Evolutionary conservation across 2,888 invertebrate species (phyloP).

Genomic region (Thecocarcelia acutangulata): DNA sequence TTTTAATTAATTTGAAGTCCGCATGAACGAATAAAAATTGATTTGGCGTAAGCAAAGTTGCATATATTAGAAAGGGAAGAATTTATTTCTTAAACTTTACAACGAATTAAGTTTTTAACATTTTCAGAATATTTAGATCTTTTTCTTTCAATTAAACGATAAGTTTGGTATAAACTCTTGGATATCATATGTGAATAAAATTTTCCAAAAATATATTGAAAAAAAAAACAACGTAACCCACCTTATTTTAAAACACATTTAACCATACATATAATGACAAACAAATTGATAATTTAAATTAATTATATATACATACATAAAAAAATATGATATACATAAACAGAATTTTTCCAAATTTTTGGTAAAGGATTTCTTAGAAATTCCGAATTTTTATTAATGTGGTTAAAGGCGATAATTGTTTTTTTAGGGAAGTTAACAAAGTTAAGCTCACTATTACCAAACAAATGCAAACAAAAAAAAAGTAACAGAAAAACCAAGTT

Average conservation of each 20-base stretch:
- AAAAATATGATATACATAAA: conserved; percentile 11
- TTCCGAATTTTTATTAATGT: conserved; percentile 62
- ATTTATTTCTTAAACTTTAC: conserved; percentile 45
- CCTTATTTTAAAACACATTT: conserved; percentile 67
- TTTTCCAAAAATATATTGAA: conserved; percentile 45
- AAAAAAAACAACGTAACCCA: conserved; percentile 63
- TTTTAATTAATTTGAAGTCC: too few species aligned
- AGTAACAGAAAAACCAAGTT: conserved; percentile 43
- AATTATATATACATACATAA: conserved; percentile 9
- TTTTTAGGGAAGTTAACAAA: conserved; percentile 70
- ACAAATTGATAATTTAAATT: conserved; percentile 50
- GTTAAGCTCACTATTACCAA: conserved; percentile 67
- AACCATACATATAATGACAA: conserved; percentile 45
- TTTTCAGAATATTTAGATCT: conserved; percentile 70
- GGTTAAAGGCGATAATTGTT: conserved; percentile 64
- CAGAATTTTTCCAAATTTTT: conserved; percentile 50
- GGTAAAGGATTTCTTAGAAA: conserved; percentile 66
- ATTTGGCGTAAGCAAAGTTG: conserved; percentile 22
- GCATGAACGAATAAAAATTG: too few species aligned
- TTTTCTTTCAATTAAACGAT: conserved; percentile 17
- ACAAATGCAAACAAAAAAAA: conserved; percentile 26
- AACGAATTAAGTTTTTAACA: conserved; percentile 52
- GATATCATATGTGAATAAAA: conserved; percentile 26
- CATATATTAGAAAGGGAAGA: neutral
- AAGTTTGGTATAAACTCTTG: conserved; percentile 50